Conservation (phyloP, 2,888 invertebrate genomes). For the Chymomyza fuscimana region DNA sequence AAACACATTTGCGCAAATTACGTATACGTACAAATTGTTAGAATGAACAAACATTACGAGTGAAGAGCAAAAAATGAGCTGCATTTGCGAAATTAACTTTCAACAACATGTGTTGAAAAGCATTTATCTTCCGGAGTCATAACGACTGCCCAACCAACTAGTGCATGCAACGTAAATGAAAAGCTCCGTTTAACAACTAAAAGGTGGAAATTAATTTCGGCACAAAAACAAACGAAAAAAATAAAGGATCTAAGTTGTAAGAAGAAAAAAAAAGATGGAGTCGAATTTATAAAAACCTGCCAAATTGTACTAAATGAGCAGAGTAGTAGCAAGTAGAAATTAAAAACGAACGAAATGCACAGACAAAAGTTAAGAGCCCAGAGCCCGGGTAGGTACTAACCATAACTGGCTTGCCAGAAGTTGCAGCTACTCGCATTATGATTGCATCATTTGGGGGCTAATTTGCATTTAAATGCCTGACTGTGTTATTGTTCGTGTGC, state of each 20-base stretch:
- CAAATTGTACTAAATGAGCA: constrained; percentile 70
- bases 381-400: not conserved
- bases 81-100: constrained; percentile 73
- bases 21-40: constrained; percentile 30
- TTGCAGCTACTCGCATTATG: constrained; percentile 62
- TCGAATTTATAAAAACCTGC: constrained; percentile 54
- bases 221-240: not conserved
- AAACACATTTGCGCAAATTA: constrained; percentile 64
- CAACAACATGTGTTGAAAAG: constrained; percentile 74
- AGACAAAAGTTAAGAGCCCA: constrained; percentile 5
- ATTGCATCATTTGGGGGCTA: constrained; percentile 73
- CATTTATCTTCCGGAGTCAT: constrained; percentile 69
- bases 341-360: constrained; percentile 50
- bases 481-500: constrained; percentile 67
- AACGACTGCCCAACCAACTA: constrained; percentile 31
- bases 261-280: not conserved
- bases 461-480: constrained; percentile 73
- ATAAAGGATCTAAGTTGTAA: not conserved
- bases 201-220: constrained; percentile 69
- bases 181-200: constrained; percentile 43
- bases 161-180: not conserved
- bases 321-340: constrained; percentile 52
- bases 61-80: constrained; percentile 63
- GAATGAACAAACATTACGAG: constrained; percentile 50
- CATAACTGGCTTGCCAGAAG: not conserved